phyloP scores from a whole-genome alignment of 1,140 invertebrate genomes.

The Brachionus rotundiformis region DNA sequence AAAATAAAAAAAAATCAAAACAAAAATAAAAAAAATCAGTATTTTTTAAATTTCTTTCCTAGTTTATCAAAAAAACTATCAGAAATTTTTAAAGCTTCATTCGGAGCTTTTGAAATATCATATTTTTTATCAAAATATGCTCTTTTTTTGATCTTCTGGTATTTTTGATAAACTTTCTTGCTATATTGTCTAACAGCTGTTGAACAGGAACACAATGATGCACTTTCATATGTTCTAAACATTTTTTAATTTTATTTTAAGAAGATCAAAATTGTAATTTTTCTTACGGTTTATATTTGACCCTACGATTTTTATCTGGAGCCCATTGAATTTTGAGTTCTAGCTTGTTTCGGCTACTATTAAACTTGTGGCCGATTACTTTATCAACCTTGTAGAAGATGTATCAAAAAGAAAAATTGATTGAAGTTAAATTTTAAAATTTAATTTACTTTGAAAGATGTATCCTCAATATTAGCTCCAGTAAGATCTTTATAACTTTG shows the following conservation, averaged over 20 bases:
- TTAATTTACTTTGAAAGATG: background rate
- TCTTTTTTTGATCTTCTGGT: background rate
- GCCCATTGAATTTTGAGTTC: slow-evolving; percentile 24
- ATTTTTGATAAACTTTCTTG: background rate
- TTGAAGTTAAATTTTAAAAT: slow-evolving; percentile 14
- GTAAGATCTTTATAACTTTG: background rate
- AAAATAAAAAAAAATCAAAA: slow-evolving; percentile 8
- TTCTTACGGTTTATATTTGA: slow-evolving; percentile 23
- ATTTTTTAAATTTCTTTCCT: slow-evolving; percentile 14
- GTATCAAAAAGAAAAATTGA: background rate
- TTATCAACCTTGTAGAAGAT: slow-evolving; percentile 9
- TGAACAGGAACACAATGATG: background rate
- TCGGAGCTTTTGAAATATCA: slow-evolving; percentile 3
- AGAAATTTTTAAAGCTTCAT: background rate
- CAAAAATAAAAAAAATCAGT: slow-evolving; percentile 16
- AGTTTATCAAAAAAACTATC: background rate
- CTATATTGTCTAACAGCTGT: slow-evolving; percentile 12
- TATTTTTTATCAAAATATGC: background rate
- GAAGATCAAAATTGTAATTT: background rate
- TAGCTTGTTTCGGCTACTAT: background rate
- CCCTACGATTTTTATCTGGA: background rate
- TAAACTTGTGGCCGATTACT: background rate
- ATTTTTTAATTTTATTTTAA: background rate
- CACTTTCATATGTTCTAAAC: slow-evolving; percentile 13
- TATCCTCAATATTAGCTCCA: background rate